phyloP scores from a whole-genome alignment of 2,888 invertebrate species.

The Alsophila aescularia region DNA sequence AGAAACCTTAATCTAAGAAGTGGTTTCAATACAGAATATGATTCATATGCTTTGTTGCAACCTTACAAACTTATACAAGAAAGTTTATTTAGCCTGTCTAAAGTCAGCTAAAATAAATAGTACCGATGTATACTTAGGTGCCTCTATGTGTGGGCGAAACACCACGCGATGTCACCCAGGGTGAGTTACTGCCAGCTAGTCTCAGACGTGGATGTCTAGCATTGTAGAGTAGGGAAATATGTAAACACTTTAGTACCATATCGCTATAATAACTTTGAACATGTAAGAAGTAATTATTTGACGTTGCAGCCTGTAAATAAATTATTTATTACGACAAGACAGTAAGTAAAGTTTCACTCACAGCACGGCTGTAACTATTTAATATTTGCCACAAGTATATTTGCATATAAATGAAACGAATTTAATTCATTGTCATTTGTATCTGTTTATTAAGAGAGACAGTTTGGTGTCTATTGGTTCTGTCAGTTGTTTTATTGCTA shows the following conservation, averaged over 20 bases:
- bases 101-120: slow-evolving; percentile 40
- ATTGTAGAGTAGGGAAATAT: slow-evolving; percentile 1
- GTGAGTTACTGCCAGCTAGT: slow-evolving; percentile 30
- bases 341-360: neutral
- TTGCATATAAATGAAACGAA: slow-evolving; percentile 45
- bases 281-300: no score
- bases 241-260: neutral
- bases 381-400: slow-evolving; percentile 27
- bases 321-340: slow-evolving; percentile 2
- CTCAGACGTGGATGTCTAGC: slow-evolving; percentile 6
- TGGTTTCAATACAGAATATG: neutral
- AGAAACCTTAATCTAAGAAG: neutral
- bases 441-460: slow-evolving; percentile 17
- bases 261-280: neutral
- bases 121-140: slow-evolving; percentile 36
- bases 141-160: slow-evolving; percentile 42
- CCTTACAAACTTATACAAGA: slow-evolving; percentile 12
- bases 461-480: slow-evolving; percentile 19
- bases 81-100: slow-evolving; percentile 28
- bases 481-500: slow-evolving; percentile 21
- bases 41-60: slow-evolving; percentile 2
- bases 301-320: neutral
- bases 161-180: slow-evolving; percentile 39
- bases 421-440: slow-evolving; percentile 31
- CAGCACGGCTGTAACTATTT: slow-evolving; percentile 2